Base-by-base conservation (phyloP, 2,113 vertebrate species). In the Pontoporia blainvillei region DNA sequence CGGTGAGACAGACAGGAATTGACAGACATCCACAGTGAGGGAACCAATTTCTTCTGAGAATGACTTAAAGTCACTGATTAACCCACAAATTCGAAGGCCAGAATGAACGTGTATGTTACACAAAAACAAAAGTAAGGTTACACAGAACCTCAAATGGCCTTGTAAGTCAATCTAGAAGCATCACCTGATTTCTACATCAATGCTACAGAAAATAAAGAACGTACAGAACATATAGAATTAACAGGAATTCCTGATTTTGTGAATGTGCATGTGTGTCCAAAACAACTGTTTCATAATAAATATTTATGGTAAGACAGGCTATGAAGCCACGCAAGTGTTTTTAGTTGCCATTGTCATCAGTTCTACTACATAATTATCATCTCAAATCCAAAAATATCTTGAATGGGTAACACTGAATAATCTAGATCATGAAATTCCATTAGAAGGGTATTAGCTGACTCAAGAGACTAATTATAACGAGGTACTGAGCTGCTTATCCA, bases 401-500 rank as follows among this genome's bases (percentile, higher is more conserved):
- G 88, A 97, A 95, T 96, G 72, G 86, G 72, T 97, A 95, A 97
- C 94, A 94, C 97, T 95, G 87, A 98, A 96, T 94, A 95, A 98
- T 97, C 97, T 97, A 96, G 95, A 96, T 97, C 81, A 97, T 76
- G 41, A 96, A 96, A 98, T 97, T 94, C 96, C 93, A 98, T 98
- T 98, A 96, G 95, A 96, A 97, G 97, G 78, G 86, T 90, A 97
- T 97, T 98, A 98, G 98, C 96, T 15, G 0, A 97, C 96, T 98
- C 98, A 98, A 97, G 86, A 96, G 96, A 97, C 82, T 61, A 17
- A 98, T 97, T 97, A 97, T 95, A 97, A 98, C 10, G 83, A 97
- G 87, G 94, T 98, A 98, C 97, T 93, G 97, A 98, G 92, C 83
- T 90, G 87, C 81, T 78, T 83, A 85, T 64, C 31, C 27, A 25